Evolutionary conservation across 2,797 vertebrate species (phyloP), one percentile per base, ranked within the genome.

Genomic region (Hylomyscus alleni): DNA sequence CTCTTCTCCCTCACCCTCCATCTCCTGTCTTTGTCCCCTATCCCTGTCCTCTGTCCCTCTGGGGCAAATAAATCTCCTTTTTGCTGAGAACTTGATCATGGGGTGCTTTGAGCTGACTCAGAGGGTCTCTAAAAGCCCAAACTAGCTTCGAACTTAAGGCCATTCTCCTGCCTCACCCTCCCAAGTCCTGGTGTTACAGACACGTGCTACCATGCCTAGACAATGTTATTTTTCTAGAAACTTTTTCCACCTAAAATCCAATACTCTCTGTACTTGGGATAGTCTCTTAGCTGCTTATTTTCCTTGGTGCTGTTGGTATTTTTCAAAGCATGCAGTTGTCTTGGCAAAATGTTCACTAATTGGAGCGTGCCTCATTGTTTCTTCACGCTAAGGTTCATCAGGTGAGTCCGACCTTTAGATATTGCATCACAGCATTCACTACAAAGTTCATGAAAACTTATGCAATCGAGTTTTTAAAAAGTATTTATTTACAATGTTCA

Each of bases 361-460:
- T 93, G 50, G 29, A 60, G 15, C 29, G 65, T 40, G 52, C 34
- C 34, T 22, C 29, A 17, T 50, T 62, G 50, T 75, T 75, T 93
- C 40, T 73, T 91, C 20, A 20, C 80, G 62, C 60, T 90, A 83
- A 50, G 54, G 60, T 90, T 78, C 93, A 52, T 52, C 72, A 88
- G 67, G 50, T 67, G n/a, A 73, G 69, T 73, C n/a, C n/a, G 58
- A 31, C n/a, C 15, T 75, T 88, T 88, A 31, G 69, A 31, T 26
- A 75, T 56, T 88, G 52, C 17, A 2, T 40, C 52, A 88, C n/a
- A 44, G 52, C 0, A 1, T 31, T 56, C 10, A 58, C 52, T 31
- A 20, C 52, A 73, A 88, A 75, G 69, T 37, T 88, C 85, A 58
- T 31, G 67, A 75, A 56, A 58, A 17, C 40, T 58, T 40, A 44